phyloP scores from a whole-genome alignment of 1,140 invertebrate genomes.

The Zeugodacus cucurbitae region DNA sequence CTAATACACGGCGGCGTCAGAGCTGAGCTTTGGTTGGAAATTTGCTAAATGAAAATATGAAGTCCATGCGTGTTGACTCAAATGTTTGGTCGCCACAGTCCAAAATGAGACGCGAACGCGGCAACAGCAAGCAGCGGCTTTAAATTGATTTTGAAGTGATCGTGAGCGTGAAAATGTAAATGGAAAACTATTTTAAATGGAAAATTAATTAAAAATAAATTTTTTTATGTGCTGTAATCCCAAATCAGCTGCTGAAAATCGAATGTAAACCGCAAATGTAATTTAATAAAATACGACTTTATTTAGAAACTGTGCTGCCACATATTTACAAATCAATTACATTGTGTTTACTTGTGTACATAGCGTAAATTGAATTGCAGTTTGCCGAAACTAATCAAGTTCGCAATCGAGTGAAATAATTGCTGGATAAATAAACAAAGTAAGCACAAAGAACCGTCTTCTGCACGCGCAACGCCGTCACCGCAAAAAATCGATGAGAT shows the following conservation, averaged over 20 bases:
- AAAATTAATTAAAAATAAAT: not conserved
- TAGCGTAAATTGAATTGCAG: not conserved
- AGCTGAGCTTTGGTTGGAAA: not conserved
- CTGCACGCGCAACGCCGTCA: not conserved
- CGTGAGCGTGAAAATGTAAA: not conserved
- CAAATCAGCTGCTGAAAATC: not conserved
- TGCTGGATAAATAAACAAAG: not conserved
- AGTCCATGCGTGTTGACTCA: not conserved
- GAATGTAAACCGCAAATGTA: not conserved
- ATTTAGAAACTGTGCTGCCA: no score
- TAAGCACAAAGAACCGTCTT: not conserved
- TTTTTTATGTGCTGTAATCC: not conserved
- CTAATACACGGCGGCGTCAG: not conserved
- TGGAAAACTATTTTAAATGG: not conserved
- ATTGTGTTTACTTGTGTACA: not conserved
- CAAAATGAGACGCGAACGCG: not conserved
- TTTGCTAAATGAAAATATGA: not conserved
- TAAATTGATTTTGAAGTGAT: not conserved
- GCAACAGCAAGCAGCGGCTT: not conserved
- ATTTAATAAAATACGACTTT: not conserved
- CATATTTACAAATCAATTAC: not conserved
- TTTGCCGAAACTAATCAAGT: slow-evolving; percentile 8
- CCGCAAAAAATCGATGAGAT: not conserved
- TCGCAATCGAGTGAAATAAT: not conserved
- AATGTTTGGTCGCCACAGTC: not conserved